These are phyloP conservation scores for Artibeus jamaicensis DNA, from an alignment of 2,797 vertebrate genomes.

Conservation along the genomic window DNA sequence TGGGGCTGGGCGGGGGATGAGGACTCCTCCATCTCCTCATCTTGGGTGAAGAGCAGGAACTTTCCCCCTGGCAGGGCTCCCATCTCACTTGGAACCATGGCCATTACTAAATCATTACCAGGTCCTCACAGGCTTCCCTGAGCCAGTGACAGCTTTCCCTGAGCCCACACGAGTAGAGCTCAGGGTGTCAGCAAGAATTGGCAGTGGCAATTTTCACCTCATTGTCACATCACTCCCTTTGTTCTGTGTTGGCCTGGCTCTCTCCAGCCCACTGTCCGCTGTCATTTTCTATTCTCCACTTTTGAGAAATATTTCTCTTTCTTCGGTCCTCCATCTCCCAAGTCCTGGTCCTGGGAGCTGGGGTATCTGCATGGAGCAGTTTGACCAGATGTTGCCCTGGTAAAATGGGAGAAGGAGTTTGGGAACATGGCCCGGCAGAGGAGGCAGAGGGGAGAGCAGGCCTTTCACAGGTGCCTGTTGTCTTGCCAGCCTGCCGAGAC, in stretches of 20 bases:
- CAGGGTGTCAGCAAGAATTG: not conserved
- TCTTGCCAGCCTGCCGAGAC: not conserved
- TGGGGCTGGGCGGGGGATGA: not conserved
- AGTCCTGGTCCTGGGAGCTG: not conserved
- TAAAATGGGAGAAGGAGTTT: fast-evolving
- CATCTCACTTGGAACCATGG: constrained; percentile 29
- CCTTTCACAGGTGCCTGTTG: fast-evolving
- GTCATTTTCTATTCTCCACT: not conserved
- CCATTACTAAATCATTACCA: constrained; percentile 27
- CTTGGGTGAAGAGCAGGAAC: constrained; percentile 17
- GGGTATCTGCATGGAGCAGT: not conserved
- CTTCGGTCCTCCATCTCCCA: not conserved
- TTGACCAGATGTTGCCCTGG: too few relatives aligned
- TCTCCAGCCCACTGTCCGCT: not conserved
- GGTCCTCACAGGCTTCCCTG: not conserved
- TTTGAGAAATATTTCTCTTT: not conserved
- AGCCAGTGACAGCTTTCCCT: constrained; percentile 19
- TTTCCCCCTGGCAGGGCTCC: not conserved
- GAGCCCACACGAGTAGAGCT: not conserved
- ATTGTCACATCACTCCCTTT: not conserved
- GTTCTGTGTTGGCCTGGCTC: not conserved
- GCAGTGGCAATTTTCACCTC: constrained; percentile 25
- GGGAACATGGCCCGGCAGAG: fast-evolving
- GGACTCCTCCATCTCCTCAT: not conserved
- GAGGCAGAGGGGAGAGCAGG: fast-evolving